phyloP scores from a whole-genome alignment of 2,113 vertebrate genomes.

The Entosphenus tridentatus region DNA sequence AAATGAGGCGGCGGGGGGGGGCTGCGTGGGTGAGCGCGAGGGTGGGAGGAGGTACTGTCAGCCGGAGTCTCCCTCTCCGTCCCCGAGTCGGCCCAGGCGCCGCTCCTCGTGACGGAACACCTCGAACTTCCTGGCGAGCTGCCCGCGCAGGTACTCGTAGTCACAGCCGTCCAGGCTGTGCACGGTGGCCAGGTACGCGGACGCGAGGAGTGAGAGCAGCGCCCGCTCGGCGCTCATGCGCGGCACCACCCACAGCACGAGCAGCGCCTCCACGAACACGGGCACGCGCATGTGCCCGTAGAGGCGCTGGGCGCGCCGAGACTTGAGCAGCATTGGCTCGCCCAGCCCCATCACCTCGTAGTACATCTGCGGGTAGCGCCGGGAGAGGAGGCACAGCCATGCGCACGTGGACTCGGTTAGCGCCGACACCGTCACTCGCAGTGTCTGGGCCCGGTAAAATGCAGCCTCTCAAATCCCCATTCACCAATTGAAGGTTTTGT shows the following conservation, averaged over 20 bases:
- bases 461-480: too few relatives aligned
- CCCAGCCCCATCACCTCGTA: conserved; percentile 43
- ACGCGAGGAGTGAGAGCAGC: conserved; percentile 34
- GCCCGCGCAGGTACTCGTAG: conserved; percentile 35
- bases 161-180: conserved; percentile 56
- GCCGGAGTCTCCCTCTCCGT: too few relatives aligned
- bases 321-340: conserved; percentile 42
- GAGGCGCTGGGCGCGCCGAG: conserved; percentile 30
- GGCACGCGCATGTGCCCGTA: conserved; percentile 55
- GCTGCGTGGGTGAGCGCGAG: too few relatives aligned
- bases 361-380: conserved; percentile 32
- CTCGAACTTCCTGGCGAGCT: conserved; percentile 36
- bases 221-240: conserved; percentile 42
- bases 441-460: too few relatives aligned
- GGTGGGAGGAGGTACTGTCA: too few relatives aligned
- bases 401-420: too few relatives aligned
- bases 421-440: too few relatives aligned
- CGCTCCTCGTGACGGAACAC: conserved; percentile 22
- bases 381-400: too few relatives aligned
- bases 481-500: too few relatives aligned
- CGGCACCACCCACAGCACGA: conserved; percentile 52
- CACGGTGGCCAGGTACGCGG: conserved; percentile 35
- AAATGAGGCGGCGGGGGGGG: too few relatives aligned
- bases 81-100: conserved; percentile 3
- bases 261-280: conserved; percentile 44